Base-by-base conservation (phyloP, 2,797 vertebrate genomes). In the Epinephelus malabaricus region DNA sequence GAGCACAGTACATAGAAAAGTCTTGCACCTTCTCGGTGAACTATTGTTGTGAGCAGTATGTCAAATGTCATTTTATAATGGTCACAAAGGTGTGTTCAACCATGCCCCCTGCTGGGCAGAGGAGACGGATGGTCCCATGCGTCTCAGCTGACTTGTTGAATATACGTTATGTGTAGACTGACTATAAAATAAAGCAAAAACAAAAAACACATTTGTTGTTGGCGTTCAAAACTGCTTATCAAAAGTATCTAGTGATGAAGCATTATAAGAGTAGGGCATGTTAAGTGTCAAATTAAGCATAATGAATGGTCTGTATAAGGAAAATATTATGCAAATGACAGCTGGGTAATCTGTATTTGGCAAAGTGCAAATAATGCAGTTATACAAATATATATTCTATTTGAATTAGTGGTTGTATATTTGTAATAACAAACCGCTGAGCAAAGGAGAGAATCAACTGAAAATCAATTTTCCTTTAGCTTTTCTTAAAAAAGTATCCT, bases 31-130 rank as follows among this genome's bases (percentile, higher is more conserved):
- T 65, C 73, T 47, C 14, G 61, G 2, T 30, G 13, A 70, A 69
- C 19, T 23, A 27, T 6, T 79, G 27, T 45, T 69, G 14, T 18
- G 13, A 38, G 5, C 45, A 25, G 18, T 54, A 14, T 8, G 17
- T 14, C 27, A 45, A 51, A 65, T 34, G 23, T n/a, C 13, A 54
- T 58, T 46, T 55, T 10, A 45, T 67, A 72, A 40, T 23, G 21
- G 13, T 61, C 51, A 34, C 19, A 55, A 9, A 46, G 46, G 25
- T 68, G 67, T 78, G 87, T 90, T 91, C 27, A 84, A 86, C 60
- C 40, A 54, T 47, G 88, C 89, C 93, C 89, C 82, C 91, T 95
- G 81, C 89, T 94, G 94, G 88, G 15, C 34, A 69, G 51, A 74
- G 23, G 17, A 69, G 17, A 50, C 12, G 2, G 14, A 14, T 7